Conservation (phyloP, 2,113 vertebrate species). For the Mola mola region DNA sequence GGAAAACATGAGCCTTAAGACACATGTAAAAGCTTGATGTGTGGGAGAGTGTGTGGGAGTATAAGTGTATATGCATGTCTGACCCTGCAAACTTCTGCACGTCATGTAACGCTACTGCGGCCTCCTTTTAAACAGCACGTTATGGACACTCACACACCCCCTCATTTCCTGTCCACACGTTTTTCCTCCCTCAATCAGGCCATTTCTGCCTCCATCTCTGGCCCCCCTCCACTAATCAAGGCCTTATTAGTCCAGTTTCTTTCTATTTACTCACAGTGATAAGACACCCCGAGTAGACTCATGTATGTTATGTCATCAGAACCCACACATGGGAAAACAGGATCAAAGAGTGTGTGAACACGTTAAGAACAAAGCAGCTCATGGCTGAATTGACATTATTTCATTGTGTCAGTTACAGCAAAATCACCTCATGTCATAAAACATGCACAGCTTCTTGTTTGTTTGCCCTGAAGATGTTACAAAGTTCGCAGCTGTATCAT, state of each 20-base stretch:
- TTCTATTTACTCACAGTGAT: too few species aligned
- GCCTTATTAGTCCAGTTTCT: too few species aligned
- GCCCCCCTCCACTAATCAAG: not conserved
- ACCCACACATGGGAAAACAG: conserved; percentile 3
- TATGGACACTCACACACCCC: conserved; percentile 31
- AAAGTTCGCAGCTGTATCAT: too few species aligned
- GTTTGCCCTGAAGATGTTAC: conserved; percentile 10
- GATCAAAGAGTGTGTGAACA: not conserved
- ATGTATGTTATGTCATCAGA: too few species aligned
- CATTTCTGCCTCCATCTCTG: not conserved
- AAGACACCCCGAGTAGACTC: too few species aligned
- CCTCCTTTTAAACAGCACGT: conserved; percentile 10
- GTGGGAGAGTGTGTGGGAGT: not conserved
- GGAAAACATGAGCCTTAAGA: conserved; percentile 23
- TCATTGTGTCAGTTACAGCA: too few species aligned
- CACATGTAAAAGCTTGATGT: conserved; percentile 22
- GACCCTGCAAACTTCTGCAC: conserved; percentile 27
- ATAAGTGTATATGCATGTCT: conserved; percentile 5
- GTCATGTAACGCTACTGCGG: conserved; percentile 9
- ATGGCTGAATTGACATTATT: too few species aligned
- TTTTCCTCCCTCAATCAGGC: not conserved
- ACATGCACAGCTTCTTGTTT: conserved; percentile 16
- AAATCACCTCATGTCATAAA: too few species aligned
- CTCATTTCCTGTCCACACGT: conserved; percentile 37
- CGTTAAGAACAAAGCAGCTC: too few species aligned